These are phyloP conservation scores for Sebastiscus tertius DNA, from an alignment of 2,797 vertebrate genomes.

Conservation along the genomic window DNA sequence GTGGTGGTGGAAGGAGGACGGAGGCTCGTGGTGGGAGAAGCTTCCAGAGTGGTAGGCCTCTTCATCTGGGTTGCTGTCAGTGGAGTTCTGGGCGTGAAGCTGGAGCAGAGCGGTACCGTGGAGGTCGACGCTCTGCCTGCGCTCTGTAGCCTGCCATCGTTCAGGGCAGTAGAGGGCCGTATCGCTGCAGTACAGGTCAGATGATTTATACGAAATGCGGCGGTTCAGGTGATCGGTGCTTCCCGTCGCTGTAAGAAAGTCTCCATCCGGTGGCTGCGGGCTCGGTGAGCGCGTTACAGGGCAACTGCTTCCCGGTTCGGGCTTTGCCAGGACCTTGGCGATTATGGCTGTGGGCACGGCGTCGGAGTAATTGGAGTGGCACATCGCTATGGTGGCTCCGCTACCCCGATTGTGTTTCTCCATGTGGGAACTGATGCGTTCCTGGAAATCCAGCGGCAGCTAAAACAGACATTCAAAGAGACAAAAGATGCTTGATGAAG, in stretches of 20 bases:
- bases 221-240: conserved; percentile 83
- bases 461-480: conserved; percentile 61
- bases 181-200: conserved; percentile 93
- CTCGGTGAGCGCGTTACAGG: conserved; percentile 88
- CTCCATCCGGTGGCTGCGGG: conserved; percentile 83
- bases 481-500: conserved; percentile 21
- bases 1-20: conserved; percentile 85
- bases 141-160: conserved; percentile 81
- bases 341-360: conserved; percentile 88
- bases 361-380: conserved; percentile 87
- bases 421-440: conserved; percentile 90
- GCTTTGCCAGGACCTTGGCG: conserved; percentile 92
- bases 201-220: conserved; percentile 85
- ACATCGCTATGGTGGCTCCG: conserved; percentile 82
- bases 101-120: conserved; percentile 83
- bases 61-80: conserved; percentile 89
- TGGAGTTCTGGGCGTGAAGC: conserved; percentile 88
- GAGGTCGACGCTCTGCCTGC: conserved; percentile 88
- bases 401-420: conserved; percentile 84
- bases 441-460: conserved; percentile 92
- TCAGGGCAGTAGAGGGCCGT: conserved; percentile 93
- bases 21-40: conserved; percentile 86
- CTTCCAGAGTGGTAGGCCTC: conserved; percentile 86
- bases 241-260: conserved; percentile 82
- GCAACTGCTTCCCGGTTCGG: conserved; percentile 86